Percentiles rank a stretch among this genome's conserved stretches.
Conservation (phyloP, 2,113 vertebrate species). For the Gila orcuttii region DNA sequence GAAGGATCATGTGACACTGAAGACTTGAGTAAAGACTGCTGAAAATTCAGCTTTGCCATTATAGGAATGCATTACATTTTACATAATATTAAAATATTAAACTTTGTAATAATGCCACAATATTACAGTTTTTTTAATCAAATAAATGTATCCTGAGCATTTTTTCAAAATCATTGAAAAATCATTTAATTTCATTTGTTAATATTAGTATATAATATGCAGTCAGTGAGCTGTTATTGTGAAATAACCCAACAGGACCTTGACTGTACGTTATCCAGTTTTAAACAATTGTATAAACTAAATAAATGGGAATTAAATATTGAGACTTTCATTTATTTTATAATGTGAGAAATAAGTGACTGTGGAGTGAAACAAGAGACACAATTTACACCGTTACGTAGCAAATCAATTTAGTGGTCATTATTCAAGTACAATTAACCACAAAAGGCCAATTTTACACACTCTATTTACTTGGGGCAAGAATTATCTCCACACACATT, state of each 20-base stretch:
- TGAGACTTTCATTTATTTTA: neutral
- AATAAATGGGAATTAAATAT: neutral
- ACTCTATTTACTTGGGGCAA: neutral
- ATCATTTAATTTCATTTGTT: neutral
- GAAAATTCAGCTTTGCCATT: neutral
- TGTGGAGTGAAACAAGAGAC: neutral
- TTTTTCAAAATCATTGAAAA: too few species aligned
- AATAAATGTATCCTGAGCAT: too few species aligned
- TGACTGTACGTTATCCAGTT: neutral
- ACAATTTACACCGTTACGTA: neutral
- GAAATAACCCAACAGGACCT: neutral
- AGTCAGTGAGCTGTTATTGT: neutral
- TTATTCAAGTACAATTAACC: neutral
- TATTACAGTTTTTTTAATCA: too few species aligned
- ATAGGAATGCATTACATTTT: neutral
- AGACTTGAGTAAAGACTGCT: neutral
- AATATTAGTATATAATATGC: neutral
- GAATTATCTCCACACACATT: too few species aligned
- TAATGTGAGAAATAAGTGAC: neutral
- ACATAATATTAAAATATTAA: too few species aligned
- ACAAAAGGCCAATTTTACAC: neutral
- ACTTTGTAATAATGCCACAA: too few species aligned
- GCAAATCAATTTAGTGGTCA: neutral
- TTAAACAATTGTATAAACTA: neutral
- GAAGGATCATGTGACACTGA: neutral